phyloP scores from a whole-genome alignment of 1,140 invertebrate species.

The Neoseiulus cucumeris region DNA sequence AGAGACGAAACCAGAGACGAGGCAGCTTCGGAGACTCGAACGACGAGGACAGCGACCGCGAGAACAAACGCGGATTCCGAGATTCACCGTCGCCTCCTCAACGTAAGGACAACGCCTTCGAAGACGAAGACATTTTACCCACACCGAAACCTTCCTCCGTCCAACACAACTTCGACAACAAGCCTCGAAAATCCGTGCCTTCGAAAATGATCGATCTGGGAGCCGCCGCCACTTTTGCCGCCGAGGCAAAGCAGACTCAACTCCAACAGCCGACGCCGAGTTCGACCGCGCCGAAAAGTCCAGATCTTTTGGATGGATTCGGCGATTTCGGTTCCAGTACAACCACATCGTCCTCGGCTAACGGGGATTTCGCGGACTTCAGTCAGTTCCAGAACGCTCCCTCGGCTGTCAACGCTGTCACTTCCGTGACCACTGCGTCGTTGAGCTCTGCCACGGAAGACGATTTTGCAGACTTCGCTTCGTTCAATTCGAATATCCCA shows the following conservation, averaged over 20 bases:
- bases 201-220: conserved; percentile 3
- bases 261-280: neutral
- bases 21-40: conserved; percentile 9
- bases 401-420: neutral
- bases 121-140: neutral
- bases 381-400: neutral
- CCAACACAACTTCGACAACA: neutral
- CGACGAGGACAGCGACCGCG: conserved; percentile 6
- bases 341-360: neutral
- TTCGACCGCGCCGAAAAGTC: neutral
- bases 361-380: conserved; percentile 7
- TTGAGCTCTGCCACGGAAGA: neutral
- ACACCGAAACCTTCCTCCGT: neutral
- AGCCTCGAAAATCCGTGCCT: neutral
- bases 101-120: neutral
- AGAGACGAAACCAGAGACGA: neutral
- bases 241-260: neutral
- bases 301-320: neutral
- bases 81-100: neutral
- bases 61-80: neutral
- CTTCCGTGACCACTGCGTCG: neutral
- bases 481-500: neutral
- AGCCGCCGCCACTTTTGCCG: neutral
- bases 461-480: conserved; percentile 9
- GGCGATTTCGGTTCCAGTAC: neutral